Percentiles rank a stretch among this genome's conserved stretches.
phyloP scores from a whole-genome alignment of 2,888 invertebrate species.

The Nomada goodeniana region DNA sequence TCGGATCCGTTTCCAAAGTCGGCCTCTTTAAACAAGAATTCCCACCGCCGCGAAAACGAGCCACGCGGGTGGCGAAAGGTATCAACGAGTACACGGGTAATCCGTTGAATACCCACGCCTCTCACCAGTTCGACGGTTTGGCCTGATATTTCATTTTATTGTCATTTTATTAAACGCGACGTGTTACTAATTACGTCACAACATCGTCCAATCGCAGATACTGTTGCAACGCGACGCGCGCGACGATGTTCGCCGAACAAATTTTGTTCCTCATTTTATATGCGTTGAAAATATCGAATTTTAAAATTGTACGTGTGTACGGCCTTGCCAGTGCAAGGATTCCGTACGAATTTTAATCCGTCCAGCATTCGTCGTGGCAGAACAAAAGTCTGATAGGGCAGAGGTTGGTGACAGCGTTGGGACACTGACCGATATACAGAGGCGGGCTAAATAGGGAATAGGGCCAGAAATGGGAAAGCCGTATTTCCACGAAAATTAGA shows the following conservation, averaged over 20 bases:
- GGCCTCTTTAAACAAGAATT: conserved; percentile 62
- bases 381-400: neutral
- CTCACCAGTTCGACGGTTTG: neutral
- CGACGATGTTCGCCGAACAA: too few relatives aligned
- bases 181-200: too few relatives aligned
- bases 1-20: conserved; percentile 59
- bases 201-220: too few relatives aligned
- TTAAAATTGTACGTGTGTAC: too few relatives aligned
- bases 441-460: conserved; percentile 8
- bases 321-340: too few relatives aligned
- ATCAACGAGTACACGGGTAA: conserved; percentile 15
- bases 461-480: conserved; percentile 3
- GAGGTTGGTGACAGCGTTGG: neutral
- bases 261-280: too few relatives aligned
- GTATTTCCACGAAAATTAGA: neutral
- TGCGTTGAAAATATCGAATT: too few relatives aligned
- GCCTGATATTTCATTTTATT: neutral
- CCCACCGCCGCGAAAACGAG: conserved; percentile 31
- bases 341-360: too few relatives aligned
- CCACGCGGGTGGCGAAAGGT: conserved; percentile 1
- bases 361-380: too few relatives aligned
- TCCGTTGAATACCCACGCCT: neutral
- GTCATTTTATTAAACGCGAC: neutral
- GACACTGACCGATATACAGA: conserved; percentile 13
- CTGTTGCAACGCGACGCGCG: too few relatives aligned